A percentile compares a stretch with the other conserved stretches of the same genome.
These are phyloP conservation scores for Peromyscus melanophrys DNA, from an alignment of 2,797 vertebrate genomes.

Conservation along the genomic window DNA sequence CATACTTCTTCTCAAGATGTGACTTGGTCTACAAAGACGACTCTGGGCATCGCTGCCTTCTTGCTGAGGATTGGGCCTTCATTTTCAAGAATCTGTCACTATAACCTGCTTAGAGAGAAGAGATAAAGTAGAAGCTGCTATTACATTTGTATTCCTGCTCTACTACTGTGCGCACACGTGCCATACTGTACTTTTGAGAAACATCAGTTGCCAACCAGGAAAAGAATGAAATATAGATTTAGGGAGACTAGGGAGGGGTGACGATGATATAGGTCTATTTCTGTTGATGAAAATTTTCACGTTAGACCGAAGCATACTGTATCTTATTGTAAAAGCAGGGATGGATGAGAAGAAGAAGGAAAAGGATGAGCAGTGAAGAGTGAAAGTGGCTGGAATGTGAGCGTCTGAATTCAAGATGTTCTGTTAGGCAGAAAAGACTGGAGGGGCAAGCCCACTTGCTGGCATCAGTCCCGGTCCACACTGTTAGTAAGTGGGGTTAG, in stretches of 20 bases:
- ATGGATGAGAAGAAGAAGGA: neutral
- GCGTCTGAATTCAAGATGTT: neutral
- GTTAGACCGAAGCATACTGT: neutral
- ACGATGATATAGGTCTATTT: neutral
- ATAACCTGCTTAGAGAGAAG: neutral
- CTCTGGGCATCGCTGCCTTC: neutral
- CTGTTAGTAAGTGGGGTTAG: neutral
- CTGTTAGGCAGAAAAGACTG: neutral
- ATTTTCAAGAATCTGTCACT: neutral
- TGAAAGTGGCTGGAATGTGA: neutral
- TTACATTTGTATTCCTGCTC: neutral
- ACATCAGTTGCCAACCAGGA: neutral
- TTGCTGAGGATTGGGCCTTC: neutral
- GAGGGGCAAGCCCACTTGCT: neutral
- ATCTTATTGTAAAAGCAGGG: neutral
- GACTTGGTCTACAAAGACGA: constrained; percentile 35
- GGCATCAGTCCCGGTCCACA: neutral
- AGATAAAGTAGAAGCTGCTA: neutral
- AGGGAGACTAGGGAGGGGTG: neutral
- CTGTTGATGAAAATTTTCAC: neutral
- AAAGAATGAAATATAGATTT: neutral
- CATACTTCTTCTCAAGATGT: neutral
- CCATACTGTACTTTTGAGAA: neutral
- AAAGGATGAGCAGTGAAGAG: neutral
- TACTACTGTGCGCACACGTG: neutral